These are phyloP conservation scores for Patiria pectinifera DNA, from an alignment of 53 echinoderm and acorn worm species.

Conservation along the genomic window DNA sequence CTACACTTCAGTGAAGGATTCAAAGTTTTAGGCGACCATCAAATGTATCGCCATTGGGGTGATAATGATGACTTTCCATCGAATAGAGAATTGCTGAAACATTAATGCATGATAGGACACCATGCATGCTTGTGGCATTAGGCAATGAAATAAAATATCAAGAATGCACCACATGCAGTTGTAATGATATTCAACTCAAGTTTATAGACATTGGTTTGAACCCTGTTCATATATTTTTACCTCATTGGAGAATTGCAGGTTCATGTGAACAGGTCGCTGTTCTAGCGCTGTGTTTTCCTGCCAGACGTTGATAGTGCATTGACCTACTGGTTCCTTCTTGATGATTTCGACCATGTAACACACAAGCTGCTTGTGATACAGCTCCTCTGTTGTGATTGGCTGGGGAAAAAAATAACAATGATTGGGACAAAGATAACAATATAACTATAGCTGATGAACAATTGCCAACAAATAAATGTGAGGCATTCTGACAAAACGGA, in stretches of 20 bases:
- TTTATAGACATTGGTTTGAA: not conserved
- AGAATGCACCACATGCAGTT: too few relatives aligned
- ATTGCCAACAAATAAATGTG: not conserved
- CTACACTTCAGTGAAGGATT: too few relatives aligned
- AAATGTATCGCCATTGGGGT: too few relatives aligned
- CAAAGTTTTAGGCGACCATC: too few relatives aligned
- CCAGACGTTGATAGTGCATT: slow-evolving; percentile 59
- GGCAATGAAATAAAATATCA: too few relatives aligned
- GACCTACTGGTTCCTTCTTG: slow-evolving; percentile 55
- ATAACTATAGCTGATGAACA: too few relatives aligned
- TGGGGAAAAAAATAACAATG: not conserved
- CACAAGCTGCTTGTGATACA: slow-evolving; percentile 57
- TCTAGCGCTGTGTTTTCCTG: slow-evolving; percentile 30
- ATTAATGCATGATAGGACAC: too few relatives aligned
- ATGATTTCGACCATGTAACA: slow-evolving; percentile 68
- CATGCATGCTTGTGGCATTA: too few relatives aligned
- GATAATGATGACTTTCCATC: too few relatives aligned
- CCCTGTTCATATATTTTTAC: not conserved
- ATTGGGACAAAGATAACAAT: not conserved
- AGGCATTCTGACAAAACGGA: too few relatives aligned
- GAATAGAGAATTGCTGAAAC: too few relatives aligned
- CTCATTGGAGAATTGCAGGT: slow-evolving; percentile 44
- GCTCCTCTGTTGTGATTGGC: slow-evolving; percentile 59
- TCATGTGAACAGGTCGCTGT: slow-evolving; percentile 26
- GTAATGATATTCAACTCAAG: too few relatives aligned